These are phyloP conservation scores for Aphelinus certus DNA, from an alignment of 1,140 invertebrate genomes.

Conservation along the genomic window DNA sequence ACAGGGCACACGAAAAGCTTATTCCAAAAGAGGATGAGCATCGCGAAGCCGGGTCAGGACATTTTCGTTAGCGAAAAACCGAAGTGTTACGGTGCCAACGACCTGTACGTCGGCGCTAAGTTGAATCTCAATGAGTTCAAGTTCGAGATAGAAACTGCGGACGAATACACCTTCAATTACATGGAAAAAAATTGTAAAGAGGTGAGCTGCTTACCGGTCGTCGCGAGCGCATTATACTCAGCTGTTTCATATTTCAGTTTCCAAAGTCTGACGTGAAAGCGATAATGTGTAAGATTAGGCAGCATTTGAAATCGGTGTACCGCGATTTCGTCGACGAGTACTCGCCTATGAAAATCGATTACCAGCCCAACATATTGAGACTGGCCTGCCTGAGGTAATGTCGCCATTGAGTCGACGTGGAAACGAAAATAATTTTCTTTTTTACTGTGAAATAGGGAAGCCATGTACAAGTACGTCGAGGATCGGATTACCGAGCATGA, in stretches of 20 bases:
- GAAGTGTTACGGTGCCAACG: slow-evolving; percentile 75
- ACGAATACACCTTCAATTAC: slow-evolving; percentile 86
- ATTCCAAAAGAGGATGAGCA: slow-evolving; percentile 72
- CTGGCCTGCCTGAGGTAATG: slow-evolving; percentile 14
- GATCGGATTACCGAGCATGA: slow-evolving; percentile 80
- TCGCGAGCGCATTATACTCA: background rate
- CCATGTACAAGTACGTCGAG: slow-evolving; percentile 68
- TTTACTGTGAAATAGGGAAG: slow-evolving; percentile 60
- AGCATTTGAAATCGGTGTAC: slow-evolving; percentile 71
- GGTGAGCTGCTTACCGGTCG: slow-evolving; percentile 61
- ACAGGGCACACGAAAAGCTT: slow-evolving; percentile 73
- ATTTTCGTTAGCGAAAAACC: slow-evolving; percentile 75
- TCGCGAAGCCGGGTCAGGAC: slow-evolving; percentile 80
- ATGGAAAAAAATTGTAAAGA: slow-evolving; percentile 84
- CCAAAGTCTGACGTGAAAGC: slow-evolving; percentile 74
- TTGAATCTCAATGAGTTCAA: slow-evolving; percentile 80
- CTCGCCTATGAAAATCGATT: slow-evolving; percentile 63
- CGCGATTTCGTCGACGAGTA: slow-evolving; percentile 79
- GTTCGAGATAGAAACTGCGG: slow-evolving; percentile 81
- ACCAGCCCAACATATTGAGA: slow-evolving; percentile 40
- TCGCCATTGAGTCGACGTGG: too few species aligned
- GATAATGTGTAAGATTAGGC: slow-evolving; percentile 77
- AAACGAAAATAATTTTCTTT: background rate
- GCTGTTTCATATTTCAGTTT: slow-evolving; percentile 67
- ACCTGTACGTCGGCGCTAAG: slow-evolving; percentile 84